These are phyloP conservation scores for Kuschelorhynchus macadamiae DNA, from an alignment of 2,888 invertebrate genomes.

Conservation along the genomic window DNA sequence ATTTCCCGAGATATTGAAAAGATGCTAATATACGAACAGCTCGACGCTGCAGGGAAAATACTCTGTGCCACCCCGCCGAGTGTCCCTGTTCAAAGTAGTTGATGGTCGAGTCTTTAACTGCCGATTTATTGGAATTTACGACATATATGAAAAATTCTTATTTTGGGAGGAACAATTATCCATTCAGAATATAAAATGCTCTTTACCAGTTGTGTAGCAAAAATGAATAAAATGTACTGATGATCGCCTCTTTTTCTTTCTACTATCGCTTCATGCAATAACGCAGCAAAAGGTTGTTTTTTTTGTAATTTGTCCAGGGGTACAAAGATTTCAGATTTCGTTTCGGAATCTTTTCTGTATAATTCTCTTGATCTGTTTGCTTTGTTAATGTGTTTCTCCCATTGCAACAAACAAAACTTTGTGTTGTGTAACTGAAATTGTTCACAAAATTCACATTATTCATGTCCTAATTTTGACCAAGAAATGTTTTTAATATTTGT, in stretches of 20 bases:
- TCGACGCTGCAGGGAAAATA: too few relatives aligned
- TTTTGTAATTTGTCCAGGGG: slow-evolving; percentile 23
- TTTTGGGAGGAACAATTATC: slow-evolving; percentile 27
- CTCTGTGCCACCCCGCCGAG: too few relatives aligned
- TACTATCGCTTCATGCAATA: slow-evolving; percentile 49
- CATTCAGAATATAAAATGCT: slow-evolving; percentile 48
- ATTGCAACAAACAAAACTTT: slow-evolving; percentile 7
- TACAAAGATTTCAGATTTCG: slow-evolving; percentile 41
- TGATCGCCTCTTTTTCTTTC: slow-evolving; percentile 46
- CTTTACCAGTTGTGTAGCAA: slow-evolving; percentile 39
- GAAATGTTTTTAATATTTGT: slow-evolving; percentile 19
- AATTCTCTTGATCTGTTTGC: slow-evolving; percentile 17
- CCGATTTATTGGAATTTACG: slow-evolving; percentile 11
- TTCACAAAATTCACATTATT: slow-evolving; percentile 19
- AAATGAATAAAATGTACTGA: slow-evolving; percentile 31
- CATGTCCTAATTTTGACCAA: slow-evolving; percentile 16
- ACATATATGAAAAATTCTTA: slow-evolving; percentile 21
- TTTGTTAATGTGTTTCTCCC: slow-evolving; percentile 23
- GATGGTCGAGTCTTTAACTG: neutral
- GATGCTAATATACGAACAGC: too few relatives aligned
- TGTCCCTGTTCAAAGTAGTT: slow-evolving; percentile 29
- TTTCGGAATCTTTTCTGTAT: slow-evolving; percentile 12
- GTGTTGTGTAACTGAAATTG: slow-evolving; percentile 14
- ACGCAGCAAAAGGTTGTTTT: slow-evolving; percentile 30
- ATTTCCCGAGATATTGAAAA: too few relatives aligned